A percentile compares a stretch with the other conserved stretches of the same genome.
phyloP scores from a whole-genome alignment of 2,113 vertebrate genomes.

The Daphoenositta chrysoptera region DNA sequence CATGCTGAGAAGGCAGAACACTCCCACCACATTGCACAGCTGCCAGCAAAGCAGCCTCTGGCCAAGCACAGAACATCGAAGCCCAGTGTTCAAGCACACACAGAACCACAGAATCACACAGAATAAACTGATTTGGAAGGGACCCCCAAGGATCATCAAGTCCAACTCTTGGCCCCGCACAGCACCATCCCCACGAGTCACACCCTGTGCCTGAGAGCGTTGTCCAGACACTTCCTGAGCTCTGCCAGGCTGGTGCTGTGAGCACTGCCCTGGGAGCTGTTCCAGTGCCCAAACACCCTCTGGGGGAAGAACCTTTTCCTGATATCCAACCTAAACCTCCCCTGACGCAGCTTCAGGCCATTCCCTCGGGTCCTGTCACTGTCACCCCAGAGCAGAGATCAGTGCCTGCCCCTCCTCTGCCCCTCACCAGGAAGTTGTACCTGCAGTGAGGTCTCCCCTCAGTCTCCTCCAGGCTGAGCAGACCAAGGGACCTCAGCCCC shows the following conservation, averaged over 20 bases:
- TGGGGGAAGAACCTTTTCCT: fast-evolving
- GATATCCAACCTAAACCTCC: neutral
- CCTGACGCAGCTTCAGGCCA: neutral
- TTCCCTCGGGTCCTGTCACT: fast-evolving
- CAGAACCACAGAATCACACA: neutral
- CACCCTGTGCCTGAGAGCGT: neutral
- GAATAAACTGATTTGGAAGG: neutral
- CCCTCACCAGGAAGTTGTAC: fast-evolving
- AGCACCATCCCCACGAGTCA: neutral
- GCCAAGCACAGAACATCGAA: neutral
- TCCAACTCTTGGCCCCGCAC: neutral
- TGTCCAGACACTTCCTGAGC: neutral
- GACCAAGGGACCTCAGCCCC: fast-evolving
- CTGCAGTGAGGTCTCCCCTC: neutral
- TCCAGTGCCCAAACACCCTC: fast-evolving
- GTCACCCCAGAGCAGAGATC: neutral
- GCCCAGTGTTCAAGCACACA: fast-evolving
- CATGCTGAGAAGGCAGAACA: neutral
- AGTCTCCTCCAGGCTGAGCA: neutral
- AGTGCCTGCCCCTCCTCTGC: neutral
- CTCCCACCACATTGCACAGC: fast-evolving
- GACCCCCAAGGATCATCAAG: neutral
- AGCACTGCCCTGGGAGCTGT: neutral
- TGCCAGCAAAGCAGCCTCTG: fast-evolving
- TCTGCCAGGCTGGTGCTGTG: neutral